A percentile compares a stretch with the other conserved stretches of the same genome.
Conservation (phyloP, 2,113 vertebrate genomes). For the Melanotaenia duboulayi region DNA sequence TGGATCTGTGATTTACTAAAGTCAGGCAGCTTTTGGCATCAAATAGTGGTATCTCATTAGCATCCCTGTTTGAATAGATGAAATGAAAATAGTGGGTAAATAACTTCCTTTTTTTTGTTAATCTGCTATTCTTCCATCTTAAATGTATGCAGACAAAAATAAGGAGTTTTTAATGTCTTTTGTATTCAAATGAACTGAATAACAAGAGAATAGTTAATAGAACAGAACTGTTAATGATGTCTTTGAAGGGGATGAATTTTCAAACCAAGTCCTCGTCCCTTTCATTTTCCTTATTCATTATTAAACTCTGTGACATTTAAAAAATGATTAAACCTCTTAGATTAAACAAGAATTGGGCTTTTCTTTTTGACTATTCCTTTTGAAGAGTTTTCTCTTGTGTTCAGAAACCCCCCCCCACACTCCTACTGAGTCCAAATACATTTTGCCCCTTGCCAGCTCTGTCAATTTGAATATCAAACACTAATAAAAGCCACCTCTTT, state of each 20-base stretch:
- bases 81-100: neutral
- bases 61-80: too few species aligned
- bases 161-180: conserved; percentile 15
- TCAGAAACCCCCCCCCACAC: conserved; percentile 25
- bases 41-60: neutral
- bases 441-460: conserved; percentile 52
- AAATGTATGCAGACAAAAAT: neutral
- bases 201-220: conserved; percentile 50
- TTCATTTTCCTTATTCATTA: conserved; percentile 54
- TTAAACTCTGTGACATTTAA: conserved; percentile 56
- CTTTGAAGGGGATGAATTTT: conserved; percentile 29
- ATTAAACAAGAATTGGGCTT: conserved; percentile 25
- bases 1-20: neutral
- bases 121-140: neutral
- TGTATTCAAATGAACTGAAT: conserved; percentile 35
- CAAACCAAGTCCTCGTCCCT: conserved; percentile 25
- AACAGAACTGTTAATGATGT: conserved; percentile 39
- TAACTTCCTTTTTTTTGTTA: conserved; percentile 1
- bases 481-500: conserved; percentile 70
- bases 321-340: conserved; percentile 24
- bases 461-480: conserved; percentile 80
- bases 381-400: conserved; percentile 27
- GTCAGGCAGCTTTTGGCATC: neutral
- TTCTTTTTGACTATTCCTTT: conserved; percentile 41
- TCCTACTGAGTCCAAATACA: conserved; percentile 49